Evolutionary conservation across 1,140 invertebrate species (phyloP).

Genomic region (Aphaenogaster ashmeadi): DNA sequence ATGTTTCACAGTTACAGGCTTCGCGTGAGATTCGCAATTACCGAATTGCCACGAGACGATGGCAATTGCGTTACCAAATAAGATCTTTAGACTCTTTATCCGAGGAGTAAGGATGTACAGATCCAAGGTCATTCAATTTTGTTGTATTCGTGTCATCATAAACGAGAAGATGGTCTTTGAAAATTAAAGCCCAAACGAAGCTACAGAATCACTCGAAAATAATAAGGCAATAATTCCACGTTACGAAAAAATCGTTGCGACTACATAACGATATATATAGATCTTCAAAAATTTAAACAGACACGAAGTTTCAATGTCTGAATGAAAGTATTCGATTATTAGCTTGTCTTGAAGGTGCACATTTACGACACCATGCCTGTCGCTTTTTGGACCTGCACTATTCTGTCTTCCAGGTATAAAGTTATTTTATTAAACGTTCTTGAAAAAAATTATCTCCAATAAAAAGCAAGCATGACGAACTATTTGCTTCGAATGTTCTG

Average conservation of each 20-base stretch:
- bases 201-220: not conserved
- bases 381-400: not conserved
- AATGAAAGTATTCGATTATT: not conserved
- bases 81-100: not conserved
- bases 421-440: conserved; percentile 10
- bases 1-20: conserved; percentile 6
- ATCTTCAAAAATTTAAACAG: not conserved
- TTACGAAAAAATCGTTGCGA: not conserved
- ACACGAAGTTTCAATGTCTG: not conserved
- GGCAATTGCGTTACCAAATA: not conserved
- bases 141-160: not conserved
- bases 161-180: not conserved
- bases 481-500: not conserved
- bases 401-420: not conserved
- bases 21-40: conserved; percentile 17
- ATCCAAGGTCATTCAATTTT: not conserved
- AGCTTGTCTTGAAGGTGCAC: not conserved
- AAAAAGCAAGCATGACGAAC: not conserved
- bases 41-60: not conserved
- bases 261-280: not conserved
- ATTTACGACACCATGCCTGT: not conserved
- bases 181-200: not conserved
- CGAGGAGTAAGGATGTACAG: not conserved
- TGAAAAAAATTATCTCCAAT: not conserved
- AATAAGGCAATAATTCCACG: not conserved